Base-by-base conservation (phyloP, 2,113 vertebrate species). In the Catharus fuscescens region DNA sequence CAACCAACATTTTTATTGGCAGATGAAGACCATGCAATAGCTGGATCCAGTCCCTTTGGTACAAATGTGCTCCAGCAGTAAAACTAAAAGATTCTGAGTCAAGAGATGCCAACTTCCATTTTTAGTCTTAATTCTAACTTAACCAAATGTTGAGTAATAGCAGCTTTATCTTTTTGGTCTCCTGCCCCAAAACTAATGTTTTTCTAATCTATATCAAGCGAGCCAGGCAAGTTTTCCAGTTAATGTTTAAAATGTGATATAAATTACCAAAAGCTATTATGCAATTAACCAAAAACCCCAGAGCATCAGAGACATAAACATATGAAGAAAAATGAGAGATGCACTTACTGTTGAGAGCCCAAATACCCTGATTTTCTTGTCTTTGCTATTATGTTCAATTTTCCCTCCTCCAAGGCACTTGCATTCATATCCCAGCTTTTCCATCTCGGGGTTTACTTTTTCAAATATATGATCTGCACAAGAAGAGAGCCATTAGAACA, bases 401-500 rank as follows among this genome's bases (percentile, higher is more conserved):
- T 99, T 99, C 8, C 99, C 99, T 90, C 99, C 99, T 91, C 98
- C 99, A 10, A 99, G 98, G 81, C 98, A 99, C 77, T 96, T 97
- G 91, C 98, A 98, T 85, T 98, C 98, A 73, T 99, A 97, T 18
- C 98, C 98, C 82, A 99, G 95, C 36, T 97, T 96, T 81, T 98
- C 98, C 98, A 99, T 96, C 54, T 98, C 98, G 8, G 98, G 98
- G 40, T 54, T 97, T 76, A 99, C 92, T 88, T 98, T 99, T 65
- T 99, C 99, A 98, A 99, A 99, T 93, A 99, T 99, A 65, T 99
- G 98, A 98, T 99, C 99, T 99, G 96, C 45, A 54, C 74, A 77
- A 53, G 19, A 67, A 65, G 40, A 90, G 28, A 74, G 28, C 24
- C 50, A 21, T 80, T 6, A 87, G 28, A 66, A 73, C 2, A 42